Conservation (phyloP, 2,113 vertebrate genomes). For the Scalopus aquaticus region DNA sequence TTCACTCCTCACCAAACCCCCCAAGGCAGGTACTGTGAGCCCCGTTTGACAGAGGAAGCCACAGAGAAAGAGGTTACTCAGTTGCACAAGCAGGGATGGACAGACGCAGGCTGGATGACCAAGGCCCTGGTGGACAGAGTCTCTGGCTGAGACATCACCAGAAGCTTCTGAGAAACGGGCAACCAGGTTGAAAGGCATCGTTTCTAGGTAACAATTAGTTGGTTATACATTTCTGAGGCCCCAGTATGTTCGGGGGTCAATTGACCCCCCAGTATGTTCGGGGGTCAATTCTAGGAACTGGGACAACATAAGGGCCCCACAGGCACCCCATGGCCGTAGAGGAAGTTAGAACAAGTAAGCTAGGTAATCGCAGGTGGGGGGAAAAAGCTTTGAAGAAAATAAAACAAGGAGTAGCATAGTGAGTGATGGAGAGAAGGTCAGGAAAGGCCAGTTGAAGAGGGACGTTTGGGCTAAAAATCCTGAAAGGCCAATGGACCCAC, state of each 20-base stretch:
- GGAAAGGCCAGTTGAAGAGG: neutral
- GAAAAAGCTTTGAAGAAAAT: neutral
- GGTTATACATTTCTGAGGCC: neutral
- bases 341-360: neutral
- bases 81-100: neutral
- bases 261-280: too few species aligned
- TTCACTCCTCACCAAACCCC: neutral
- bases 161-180: neutral
- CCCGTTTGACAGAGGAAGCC: neutral
- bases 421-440: neutral
- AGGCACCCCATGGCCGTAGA: too few species aligned
- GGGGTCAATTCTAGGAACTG: neutral
- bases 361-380: neutral
- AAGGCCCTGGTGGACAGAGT: accelerated
- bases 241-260: neutral
- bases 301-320: neutral
- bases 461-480: neutral
- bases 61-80: too few species aligned
- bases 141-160: neutral
- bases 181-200: neutral
- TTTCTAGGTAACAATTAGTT: neutral
- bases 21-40: accelerated
- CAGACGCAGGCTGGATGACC: neutral
- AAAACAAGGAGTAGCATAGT: neutral
- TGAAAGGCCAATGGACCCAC: neutral